phyloP scores from a whole-genome alignment of 2,888 invertebrate genomes.

The Brenthis ino region DNA sequence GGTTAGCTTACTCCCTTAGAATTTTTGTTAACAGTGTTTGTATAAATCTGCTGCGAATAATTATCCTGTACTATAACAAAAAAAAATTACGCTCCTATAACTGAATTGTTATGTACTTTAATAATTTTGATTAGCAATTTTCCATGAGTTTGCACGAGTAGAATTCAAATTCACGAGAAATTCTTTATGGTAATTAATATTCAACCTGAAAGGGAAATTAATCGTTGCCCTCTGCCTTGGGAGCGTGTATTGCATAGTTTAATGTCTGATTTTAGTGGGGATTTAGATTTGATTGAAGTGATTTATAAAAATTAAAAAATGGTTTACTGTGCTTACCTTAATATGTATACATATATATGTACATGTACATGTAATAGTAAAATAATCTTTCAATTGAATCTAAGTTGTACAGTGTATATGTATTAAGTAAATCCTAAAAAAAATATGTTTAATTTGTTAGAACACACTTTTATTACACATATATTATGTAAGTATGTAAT shows the following conservation, averaged over 20 bases:
- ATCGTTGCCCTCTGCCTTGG: slow-evolving; percentile 4
- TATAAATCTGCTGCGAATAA: neutral
- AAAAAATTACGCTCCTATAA: neutral
- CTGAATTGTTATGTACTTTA: neutral
- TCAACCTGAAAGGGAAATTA: slow-evolving; percentile 12
- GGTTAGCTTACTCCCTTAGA: slow-evolving; percentile 5
- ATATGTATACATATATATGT: too few species aligned
- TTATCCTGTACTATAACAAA: neutral
- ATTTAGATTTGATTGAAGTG: too few species aligned
- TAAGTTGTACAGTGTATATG: too few species aligned
- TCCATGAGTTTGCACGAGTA: neutral
- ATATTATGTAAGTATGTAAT: too few species aligned
- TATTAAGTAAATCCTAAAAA: too few species aligned
- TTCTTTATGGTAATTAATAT: slow-evolving; percentile 9
- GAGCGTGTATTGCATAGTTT: slow-evolving; percentile 12
- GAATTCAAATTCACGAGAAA: slow-evolving; percentile 6
- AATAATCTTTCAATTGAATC: too few species aligned
- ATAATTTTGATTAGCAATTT: neutral
- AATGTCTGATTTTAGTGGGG: neutral
- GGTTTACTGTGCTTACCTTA: too few species aligned
- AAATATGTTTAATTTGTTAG: too few species aligned
- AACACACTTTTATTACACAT: too few species aligned
- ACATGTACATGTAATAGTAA: too few species aligned
- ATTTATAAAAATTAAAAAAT: too few species aligned
- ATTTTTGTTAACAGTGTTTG: neutral